Conservation (phyloP, 2,888 invertebrate genomes). For the Zaprionus obscuricornis region DNA sequence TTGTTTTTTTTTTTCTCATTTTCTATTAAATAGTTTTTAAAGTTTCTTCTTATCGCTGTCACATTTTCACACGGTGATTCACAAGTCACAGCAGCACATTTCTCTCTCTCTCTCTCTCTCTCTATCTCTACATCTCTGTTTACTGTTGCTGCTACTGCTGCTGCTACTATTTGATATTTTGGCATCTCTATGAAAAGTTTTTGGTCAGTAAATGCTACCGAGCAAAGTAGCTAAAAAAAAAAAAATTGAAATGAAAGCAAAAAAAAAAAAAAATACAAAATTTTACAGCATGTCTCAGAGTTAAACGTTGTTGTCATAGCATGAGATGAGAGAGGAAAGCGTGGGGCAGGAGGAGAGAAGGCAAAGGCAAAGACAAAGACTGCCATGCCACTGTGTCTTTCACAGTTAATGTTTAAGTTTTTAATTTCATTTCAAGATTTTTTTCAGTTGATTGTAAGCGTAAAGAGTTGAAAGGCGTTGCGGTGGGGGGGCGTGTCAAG, state of each 20-base stretch:
- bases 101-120: slow-evolving; percentile 17
- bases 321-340: neutral
- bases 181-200: slow-evolving; percentile 23
- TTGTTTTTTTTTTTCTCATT: neutral
- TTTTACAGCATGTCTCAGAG: slow-evolving; percentile 12
- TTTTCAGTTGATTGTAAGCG: too few relatives aligned
- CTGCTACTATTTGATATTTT: slow-evolving; percentile 2
- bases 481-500: neutral
- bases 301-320: slow-evolving; percentile 42
- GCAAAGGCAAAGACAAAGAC: too few relatives aligned
- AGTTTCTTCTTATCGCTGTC: slow-evolving; percentile 22
- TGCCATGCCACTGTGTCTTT: too few relatives aligned
- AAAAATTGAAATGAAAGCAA: slow-evolving; percentile 43
- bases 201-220: slow-evolving; percentile 10
- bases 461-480: too few relatives aligned
- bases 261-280: too few relatives aligned
- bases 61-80: slow-evolving; percentile 39
- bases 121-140: too few relatives aligned
- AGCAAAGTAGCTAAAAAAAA: slow-evolving; percentile 29
- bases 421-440: slow-evolving; percentile 59
- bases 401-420: slow-evolving; percentile 55
- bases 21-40: slow-evolving; percentile 5
- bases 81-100: slow-evolving; percentile 37
- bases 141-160: too few relatives aligned
- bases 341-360: neutral